Conservation (phyloP, 2,888 invertebrate species). For the Aleiodes testaceus region DNA sequence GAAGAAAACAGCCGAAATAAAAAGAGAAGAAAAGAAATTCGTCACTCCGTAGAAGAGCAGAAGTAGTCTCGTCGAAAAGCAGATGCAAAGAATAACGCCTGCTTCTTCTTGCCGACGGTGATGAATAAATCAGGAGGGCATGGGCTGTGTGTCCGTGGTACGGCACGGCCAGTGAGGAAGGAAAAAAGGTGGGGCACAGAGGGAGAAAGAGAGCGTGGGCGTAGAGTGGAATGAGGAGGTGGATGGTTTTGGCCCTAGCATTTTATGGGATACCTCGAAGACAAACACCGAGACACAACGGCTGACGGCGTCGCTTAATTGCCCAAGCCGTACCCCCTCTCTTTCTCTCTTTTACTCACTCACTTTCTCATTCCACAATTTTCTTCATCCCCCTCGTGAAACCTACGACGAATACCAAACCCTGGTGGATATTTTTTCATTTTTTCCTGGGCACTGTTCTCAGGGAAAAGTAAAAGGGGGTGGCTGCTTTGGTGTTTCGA, state of each 20-base stretch:
- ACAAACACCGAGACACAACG: slow-evolving; percentile 68
- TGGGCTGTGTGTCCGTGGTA: slow-evolving; percentile 35
- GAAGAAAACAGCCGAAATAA: slow-evolving; percentile 7
- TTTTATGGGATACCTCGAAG: slow-evolving; percentile 67
- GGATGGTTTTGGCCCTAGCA: slow-evolving; percentile 51
- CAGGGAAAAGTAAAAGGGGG: slow-evolving; percentile 1
- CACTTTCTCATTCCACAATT: slow-evolving; percentile 48
- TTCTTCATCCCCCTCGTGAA: slow-evolving; percentile 28
- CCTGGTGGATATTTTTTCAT: slow-evolving; percentile 39
- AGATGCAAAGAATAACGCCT: slow-evolving; percentile 57
- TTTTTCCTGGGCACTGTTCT: slow-evolving; percentile 1
- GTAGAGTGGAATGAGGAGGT: slow-evolving; percentile 49
- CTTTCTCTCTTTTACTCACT: slow-evolving; percentile 32
- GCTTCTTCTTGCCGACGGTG: slow-evolving; percentile 57
- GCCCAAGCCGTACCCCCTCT: slow-evolving; percentile 55
- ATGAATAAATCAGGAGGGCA: slow-evolving; percentile 62
- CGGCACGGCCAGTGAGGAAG: slow-evolving; percentile 45
- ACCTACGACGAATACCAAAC: slow-evolving; percentile 46
- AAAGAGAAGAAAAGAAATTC: slow-evolving; percentile 47
- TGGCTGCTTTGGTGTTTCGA: slow-evolving; percentile 22
- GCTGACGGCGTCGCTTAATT: slow-evolving; percentile 68
- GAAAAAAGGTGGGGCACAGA: slow-evolving; percentile 50
- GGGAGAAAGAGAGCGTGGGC: slow-evolving; percentile 50
- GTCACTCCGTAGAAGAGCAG: slow-evolving; percentile 45
- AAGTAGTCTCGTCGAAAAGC: slow-evolving; percentile 40